Percentiles rank a stretch among this genome's conserved stretches.
These are phyloP conservation scores for Pemphredon lugubris DNA, from an alignment of 2,888 invertebrate genomes.

Conservation along the genomic window DNA sequence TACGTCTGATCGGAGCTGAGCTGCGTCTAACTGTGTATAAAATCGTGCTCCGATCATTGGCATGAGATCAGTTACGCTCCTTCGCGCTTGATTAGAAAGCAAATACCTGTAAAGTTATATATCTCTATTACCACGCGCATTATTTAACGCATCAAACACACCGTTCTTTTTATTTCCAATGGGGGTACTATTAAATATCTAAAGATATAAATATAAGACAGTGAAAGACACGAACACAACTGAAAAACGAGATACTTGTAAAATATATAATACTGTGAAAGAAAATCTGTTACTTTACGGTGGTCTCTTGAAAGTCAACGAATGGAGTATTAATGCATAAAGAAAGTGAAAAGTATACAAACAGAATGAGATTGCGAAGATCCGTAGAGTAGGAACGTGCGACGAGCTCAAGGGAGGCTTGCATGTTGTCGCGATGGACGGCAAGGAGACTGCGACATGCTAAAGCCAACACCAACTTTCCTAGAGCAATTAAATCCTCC, in stretches of 20 bases:
- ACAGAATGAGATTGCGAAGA: conserved; percentile 96
- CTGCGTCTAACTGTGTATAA: conserved; percentile 96
- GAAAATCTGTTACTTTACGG: neutral
- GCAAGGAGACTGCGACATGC: conserved; percentile 96
- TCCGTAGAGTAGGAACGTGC: conserved; percentile 95
- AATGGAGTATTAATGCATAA: neutral
- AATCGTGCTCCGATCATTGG: conserved; percentile 99
- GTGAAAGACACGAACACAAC: no score
- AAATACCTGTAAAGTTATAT: conserved; percentile 84
- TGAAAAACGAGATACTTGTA: no score
- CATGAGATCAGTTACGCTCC: conserved; percentile 97
- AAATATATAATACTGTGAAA: no score
- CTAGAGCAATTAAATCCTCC: conserved; percentile 95
- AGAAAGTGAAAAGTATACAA: conserved; percentile 68
- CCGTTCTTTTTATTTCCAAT: neutral
- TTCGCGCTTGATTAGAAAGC: conserved; percentile 85
- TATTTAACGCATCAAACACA: neutral
- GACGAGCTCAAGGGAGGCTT: conserved; percentile 94
- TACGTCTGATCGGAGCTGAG: conserved; percentile 93
- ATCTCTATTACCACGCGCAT: neutral
- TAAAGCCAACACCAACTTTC: conserved; percentile 93
- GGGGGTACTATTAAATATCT: no score
- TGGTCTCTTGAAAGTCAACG: conserved; percentile 1
- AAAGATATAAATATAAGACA: no score
- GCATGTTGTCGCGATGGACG: conserved; percentile 92